phyloP scores from a whole-genome alignment of 2,888 invertebrate species.

The Andrena praecox region DNA sequence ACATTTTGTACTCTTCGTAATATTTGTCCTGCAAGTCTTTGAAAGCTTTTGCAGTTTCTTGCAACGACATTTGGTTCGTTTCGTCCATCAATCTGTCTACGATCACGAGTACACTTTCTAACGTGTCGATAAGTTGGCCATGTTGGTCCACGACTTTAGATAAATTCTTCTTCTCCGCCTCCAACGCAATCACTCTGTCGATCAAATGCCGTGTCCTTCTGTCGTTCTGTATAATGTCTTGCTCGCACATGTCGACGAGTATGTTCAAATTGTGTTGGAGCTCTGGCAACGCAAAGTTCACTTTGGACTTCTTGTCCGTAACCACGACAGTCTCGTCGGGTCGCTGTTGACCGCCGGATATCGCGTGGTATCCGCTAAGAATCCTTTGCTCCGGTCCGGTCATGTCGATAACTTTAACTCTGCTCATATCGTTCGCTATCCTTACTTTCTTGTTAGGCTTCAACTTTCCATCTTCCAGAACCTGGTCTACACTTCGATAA shows the following conservation, averaged over 20 bases:
- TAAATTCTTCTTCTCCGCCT: conserved; percentile 91
- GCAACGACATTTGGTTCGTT: conserved; percentile 86
- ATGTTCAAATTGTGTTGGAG: conserved; percentile 96
- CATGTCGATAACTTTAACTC: conserved; percentile 99
- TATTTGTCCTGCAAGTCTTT: conserved; percentile 87
- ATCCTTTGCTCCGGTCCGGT: conserved; percentile 98
- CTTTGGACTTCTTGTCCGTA: conserved; percentile 87
- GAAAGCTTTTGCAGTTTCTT: conserved; percentile 87
- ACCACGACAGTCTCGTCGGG: conserved; percentile 87
- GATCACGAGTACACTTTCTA: conserved; percentile 89
- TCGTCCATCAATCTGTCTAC: conserved; percentile 88
- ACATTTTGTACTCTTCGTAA: conserved; percentile 92
- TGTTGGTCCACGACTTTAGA: conserved; percentile 90
- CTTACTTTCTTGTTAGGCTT: conserved; percentile 79
- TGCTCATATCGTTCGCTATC: conserved; percentile 88
- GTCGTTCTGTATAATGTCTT: conserved; percentile 96
- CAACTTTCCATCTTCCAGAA: conserved; percentile 94
- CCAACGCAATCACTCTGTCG: conserved; percentile 92
- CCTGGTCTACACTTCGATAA: conserved; percentile 94
- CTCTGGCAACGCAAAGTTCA: conserved; percentile 94
- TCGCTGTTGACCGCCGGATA: conserved; percentile 89
- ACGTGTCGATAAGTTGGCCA: conserved; percentile 89
- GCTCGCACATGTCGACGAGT: conserved; percentile 96
- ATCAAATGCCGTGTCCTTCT: conserved; percentile 91
- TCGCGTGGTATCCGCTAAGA: conserved; percentile 96